phyloP scores from a whole-genome alignment of 2,113 vertebrate species.

The Lontra canadensis region DNA sequence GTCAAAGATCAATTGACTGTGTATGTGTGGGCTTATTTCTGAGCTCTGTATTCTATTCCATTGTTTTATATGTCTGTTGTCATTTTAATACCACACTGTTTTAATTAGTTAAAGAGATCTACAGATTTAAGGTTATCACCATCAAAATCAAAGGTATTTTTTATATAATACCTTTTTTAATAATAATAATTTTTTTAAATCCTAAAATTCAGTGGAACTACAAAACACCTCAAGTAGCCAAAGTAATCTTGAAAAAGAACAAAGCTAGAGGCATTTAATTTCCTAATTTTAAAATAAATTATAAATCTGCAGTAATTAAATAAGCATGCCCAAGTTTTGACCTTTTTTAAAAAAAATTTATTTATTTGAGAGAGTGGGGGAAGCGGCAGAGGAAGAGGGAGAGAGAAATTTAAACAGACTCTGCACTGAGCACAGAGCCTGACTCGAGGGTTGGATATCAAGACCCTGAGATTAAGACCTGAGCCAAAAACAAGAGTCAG shows the following conservation, averaged over 20 bases:
- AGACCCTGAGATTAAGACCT: background rate
- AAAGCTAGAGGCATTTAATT: background rate
- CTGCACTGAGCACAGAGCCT: background rate
- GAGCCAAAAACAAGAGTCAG: background rate
- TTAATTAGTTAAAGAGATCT: background rate
- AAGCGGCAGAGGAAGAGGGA: background rate
- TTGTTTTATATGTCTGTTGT: background rate
- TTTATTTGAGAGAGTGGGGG: background rate
- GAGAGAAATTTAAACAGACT: background rate
- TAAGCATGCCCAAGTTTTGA: background rate
- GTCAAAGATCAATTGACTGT: background rate
- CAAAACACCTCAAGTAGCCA: background rate
- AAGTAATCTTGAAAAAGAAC: background rate
- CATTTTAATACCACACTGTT: background rate
- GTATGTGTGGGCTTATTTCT: background rate
- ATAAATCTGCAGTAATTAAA: background rate
- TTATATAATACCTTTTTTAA: no score
- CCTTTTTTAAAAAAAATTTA: background rate
- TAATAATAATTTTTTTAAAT: no score
- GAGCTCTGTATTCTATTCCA: background rate
- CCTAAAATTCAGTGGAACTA: background rate
- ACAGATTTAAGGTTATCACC: background rate
- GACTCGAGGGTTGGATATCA: background rate
- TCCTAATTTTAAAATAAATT: background rate
- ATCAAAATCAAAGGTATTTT: background rate